Evolutionary conservation across 2,888 invertebrate species (phyloP).

Genomic region (Anarsia innoxiella): DNA sequence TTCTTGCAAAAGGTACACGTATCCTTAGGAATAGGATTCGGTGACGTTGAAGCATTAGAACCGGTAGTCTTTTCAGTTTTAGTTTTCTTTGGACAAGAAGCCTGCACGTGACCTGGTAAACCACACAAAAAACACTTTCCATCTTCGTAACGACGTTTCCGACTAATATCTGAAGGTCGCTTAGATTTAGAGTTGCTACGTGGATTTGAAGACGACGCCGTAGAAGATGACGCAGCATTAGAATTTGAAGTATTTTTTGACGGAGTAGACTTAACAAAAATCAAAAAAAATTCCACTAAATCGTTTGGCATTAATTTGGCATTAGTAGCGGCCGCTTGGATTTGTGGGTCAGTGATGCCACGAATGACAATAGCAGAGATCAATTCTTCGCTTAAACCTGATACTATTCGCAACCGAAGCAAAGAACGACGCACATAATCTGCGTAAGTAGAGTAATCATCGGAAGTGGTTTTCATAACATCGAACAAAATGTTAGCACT

Average conservation of each 20-base stretch:
- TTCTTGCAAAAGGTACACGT: slow-evolving; percentile 1
- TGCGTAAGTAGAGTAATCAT: slow-evolving; percentile 16
- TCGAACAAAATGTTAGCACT: slow-evolving; percentile 16
- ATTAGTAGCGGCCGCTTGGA: slow-evolving; percentile 15
- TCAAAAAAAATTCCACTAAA: slow-evolving; percentile 14
- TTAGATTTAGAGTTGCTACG: background rate
- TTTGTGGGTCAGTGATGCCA: slow-evolving; percentile 14
- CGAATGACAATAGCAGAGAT: slow-evolving; percentile 14
- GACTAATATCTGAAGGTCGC: background rate
- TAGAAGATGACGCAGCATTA: too few relatives aligned
- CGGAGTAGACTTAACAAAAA: slow-evolving; percentile 11
- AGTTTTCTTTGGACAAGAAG: background rate
- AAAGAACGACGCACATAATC: slow-evolving; percentile 18
- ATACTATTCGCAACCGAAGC: slow-evolving; percentile 16
- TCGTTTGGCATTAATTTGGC: slow-evolving; percentile 11
- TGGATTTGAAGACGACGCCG: too few relatives aligned
- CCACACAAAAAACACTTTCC: slow-evolving; percentile 9
- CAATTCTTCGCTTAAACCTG: slow-evolving; percentile 16
- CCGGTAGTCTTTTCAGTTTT: background rate
- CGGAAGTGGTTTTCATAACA: slow-evolving; percentile 18
- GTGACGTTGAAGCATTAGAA: background rate
- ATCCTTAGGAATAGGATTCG: background rate
- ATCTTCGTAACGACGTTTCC: background rate
- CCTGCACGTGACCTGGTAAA: slow-evolving; percentile 3
- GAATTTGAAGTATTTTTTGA: background rate